These are phyloP conservation scores for Drosophila antonietae DNA, from an alignment of 2,888 invertebrate genomes.

Conservation along the genomic window DNA sequence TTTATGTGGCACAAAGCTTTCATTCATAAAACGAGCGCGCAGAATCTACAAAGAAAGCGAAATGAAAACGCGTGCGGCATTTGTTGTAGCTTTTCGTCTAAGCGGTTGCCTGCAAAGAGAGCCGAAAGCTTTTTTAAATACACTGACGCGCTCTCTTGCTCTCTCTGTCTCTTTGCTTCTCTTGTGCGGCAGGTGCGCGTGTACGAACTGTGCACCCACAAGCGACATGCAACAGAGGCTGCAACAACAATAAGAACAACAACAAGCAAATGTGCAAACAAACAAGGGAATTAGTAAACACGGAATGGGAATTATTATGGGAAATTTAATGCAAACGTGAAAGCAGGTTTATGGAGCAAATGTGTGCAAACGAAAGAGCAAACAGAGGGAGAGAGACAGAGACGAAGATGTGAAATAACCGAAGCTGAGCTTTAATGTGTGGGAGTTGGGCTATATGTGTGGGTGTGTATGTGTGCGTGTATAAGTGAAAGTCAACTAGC, in stretches of 20 bases:
- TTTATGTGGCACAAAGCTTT: slow-evolving; percentile 44
- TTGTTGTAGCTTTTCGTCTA: slow-evolving; percentile 2
- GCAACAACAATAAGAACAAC: slow-evolving; percentile 26
- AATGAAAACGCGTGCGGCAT: slow-evolving; percentile 26
- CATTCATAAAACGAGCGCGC: slow-evolving; percentile 55
- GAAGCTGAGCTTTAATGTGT: slow-evolving; percentile 35
- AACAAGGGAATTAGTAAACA: slow-evolving; percentile 39
- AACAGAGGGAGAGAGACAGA: slow-evolving; percentile 29
- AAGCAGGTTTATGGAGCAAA: slow-evolving; percentile 70
- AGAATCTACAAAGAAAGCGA: slow-evolving; percentile 47
- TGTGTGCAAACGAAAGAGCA: slow-evolving; percentile 6
- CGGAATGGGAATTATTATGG: slow-evolving; percentile 44
- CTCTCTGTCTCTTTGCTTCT: not conserved
- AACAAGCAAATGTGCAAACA: slow-evolving; percentile 25
- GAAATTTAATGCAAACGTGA: slow-evolving; percentile 52
- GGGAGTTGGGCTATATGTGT: slow-evolving; percentile 10
- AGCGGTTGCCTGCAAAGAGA: slow-evolving; percentile 1
- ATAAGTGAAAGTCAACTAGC: slow-evolving; percentile 36
- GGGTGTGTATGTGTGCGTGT: not conserved
- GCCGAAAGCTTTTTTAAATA: not conserved
- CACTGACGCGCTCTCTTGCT: not conserved
- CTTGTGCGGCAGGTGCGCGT: slow-evolving; percentile 32
- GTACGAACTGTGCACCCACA: slow-evolving; percentile 36
- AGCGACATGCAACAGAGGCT: slow-evolving; percentile 42
- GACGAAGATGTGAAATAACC: slow-evolving; percentile 62